Percentiles rank a stretch among this genome's conserved stretches.
Evolutionary conservation across 2,888 invertebrate species (phyloP).

Genomic region (Xylocampa areola): DNA sequence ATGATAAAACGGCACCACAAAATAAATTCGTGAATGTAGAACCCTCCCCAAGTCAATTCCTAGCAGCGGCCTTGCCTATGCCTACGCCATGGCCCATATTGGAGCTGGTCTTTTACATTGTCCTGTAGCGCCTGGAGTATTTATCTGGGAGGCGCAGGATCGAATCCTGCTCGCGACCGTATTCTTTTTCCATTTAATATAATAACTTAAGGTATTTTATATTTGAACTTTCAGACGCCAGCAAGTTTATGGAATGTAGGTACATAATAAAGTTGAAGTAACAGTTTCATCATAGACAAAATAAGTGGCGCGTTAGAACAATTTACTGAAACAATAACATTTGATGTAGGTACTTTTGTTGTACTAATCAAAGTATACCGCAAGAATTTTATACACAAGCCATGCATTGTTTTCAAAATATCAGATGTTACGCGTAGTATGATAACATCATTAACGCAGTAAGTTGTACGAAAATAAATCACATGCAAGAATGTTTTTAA

Average conservation of each 20-base stretch:
- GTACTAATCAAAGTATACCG: slow-evolving; percentile 37
- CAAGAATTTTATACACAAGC: slow-evolving; percentile 24
- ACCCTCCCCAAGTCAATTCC: too few species aligned
- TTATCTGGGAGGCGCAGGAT: too few species aligned
- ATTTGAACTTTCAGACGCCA: background rate
- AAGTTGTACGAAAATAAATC: slow-evolving; percentile 17
- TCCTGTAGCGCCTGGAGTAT: too few species aligned
- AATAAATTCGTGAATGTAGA: too few species aligned
- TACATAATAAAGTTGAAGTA: background rate
- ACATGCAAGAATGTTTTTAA: background rate
- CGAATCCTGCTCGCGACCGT: too few species aligned
- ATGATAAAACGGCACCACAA: too few species aligned
- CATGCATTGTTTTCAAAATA: slow-evolving; percentile 50
- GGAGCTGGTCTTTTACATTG: too few species aligned
- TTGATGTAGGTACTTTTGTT: slow-evolving; percentile 29
- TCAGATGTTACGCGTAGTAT: slow-evolving; percentile 28
- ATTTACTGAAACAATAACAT: slow-evolving; percentile 39
- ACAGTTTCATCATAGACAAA: slow-evolving; percentile 15
- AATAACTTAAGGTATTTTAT: too few species aligned
- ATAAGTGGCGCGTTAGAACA: slow-evolving; percentile 23
- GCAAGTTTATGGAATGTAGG: background rate
- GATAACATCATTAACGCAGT: slow-evolving; percentile 31
- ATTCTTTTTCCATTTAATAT: too few species aligned
- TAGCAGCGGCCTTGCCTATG: too few species aligned
- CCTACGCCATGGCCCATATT: too few species aligned